Evolutionary conservation across 2,797 vertebrate genomes (phyloP).

Genomic region (Siniperca obscura): DNA sequence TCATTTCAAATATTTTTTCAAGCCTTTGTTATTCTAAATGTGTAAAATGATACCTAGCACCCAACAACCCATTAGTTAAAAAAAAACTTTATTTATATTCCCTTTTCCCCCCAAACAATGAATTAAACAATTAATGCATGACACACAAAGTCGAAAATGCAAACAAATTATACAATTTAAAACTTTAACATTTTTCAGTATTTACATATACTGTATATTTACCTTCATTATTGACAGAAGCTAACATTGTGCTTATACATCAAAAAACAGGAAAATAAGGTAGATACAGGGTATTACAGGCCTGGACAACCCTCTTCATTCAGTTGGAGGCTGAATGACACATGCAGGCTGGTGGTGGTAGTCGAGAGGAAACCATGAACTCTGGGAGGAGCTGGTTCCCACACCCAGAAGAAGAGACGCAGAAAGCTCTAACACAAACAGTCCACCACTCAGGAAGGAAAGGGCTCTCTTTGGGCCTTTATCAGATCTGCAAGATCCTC

Average conservation of each 20-base stretch:
- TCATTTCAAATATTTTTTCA: not conserved
- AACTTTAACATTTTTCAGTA: not conserved
- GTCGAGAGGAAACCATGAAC: constrained; percentile 76
- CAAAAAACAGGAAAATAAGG: not conserved
- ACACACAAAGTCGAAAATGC: not conserved
- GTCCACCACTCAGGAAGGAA: constrained; percentile 83
- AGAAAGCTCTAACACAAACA: constrained; percentile 79
- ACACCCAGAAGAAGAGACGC: constrained; percentile 82
- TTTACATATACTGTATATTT: not conserved
- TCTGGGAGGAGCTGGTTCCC: constrained; percentile 81
- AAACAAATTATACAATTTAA: not conserved
- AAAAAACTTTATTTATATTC: not conserved
- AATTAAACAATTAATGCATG: not conserved
- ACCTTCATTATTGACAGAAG: not conserved
- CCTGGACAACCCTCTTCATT: not conserved
- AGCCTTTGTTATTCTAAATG: not conserved
- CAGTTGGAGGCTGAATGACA: constrained; percentile 18
- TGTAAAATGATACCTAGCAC: not conserved
- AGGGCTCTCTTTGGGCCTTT: constrained; percentile 72
- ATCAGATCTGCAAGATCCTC: constrained; percentile 71
- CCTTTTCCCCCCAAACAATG: not conserved
- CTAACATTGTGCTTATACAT: not conserved
- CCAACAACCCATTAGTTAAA: not conserved
- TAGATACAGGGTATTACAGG: not conserved
- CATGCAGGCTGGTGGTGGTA: not conserved